Evolutionary conservation across 2,888 invertebrate species (phyloP).

Genomic region (Pachymerium ferrugineum): DNA sequence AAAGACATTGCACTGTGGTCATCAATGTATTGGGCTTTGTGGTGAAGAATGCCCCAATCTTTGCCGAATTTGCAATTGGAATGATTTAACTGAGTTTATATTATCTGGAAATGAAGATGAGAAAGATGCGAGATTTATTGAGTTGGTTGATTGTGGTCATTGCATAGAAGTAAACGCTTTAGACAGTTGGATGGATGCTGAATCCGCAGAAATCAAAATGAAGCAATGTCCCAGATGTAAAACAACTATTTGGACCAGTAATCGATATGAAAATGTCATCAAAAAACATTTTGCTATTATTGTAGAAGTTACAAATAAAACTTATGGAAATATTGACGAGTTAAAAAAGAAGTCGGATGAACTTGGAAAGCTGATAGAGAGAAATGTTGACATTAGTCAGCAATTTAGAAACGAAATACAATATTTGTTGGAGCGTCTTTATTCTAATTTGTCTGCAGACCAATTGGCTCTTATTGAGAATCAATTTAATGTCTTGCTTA

Average conservation of each 20-base stretch:
- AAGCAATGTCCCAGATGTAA: conserved; percentile 58
- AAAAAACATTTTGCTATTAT: conserved; percentile 40
- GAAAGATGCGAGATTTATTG: conserved; percentile 49
- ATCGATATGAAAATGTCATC: conserved; percentile 56
- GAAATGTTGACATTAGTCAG: too few relatives aligned
- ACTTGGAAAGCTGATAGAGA: too few relatives aligned
- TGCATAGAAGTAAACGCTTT: conserved; percentile 46
- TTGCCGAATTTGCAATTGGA: conserved; percentile 36
- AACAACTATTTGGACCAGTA: conserved; percentile 55
- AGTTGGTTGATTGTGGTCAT: conserved; percentile 45
- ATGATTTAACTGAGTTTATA: conserved; percentile 38
- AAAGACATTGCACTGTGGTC: conserved; percentile 43
- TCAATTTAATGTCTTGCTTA: background rate
- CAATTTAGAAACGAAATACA: too few relatives aligned
- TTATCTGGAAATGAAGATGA: conserved; percentile 54
- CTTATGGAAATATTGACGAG: too few relatives aligned
- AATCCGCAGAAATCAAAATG: conserved; percentile 40
- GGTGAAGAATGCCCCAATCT: conserved; percentile 47
- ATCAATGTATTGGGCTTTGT: conserved; percentile 48
- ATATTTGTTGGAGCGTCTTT: too few relatives aligned
- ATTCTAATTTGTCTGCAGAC: too few relatives aligned
- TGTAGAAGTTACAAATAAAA: too few relatives aligned
- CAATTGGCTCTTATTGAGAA: conserved; percentile 13
- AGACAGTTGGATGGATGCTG: conserved; percentile 42
- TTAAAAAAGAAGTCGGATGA: too few relatives aligned